These are phyloP conservation scores for Athetis lepigone DNA, from an alignment of 2,888 invertebrate genomes.

Conservation along the genomic window DNA sequence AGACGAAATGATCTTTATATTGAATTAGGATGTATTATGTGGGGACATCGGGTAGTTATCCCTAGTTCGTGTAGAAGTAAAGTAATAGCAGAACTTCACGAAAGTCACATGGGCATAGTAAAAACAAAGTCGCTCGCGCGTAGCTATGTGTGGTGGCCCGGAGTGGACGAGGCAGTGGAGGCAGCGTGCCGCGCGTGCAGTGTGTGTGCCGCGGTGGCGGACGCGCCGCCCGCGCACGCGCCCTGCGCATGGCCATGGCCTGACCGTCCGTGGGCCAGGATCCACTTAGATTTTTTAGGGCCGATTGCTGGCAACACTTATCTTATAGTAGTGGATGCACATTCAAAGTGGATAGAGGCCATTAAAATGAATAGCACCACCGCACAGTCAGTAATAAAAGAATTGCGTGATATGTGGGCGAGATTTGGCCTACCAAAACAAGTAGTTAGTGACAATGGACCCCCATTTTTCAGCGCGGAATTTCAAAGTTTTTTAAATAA, in stretches of 20 bases:
- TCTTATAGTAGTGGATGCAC: not conserved
- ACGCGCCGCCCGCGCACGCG: no score
- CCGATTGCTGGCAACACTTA: not conserved
- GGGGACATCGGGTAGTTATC: constrained; percentile 5
- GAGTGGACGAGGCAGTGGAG: no score
- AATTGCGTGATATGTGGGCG: constrained; percentile 1
- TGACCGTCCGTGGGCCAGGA: no score
- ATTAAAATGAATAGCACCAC: not conserved
- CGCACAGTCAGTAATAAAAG: no score
- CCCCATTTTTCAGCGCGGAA: not conserved
- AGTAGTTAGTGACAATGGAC: not conserved
- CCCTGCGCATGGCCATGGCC: no score
- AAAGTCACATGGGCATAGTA: constrained; percentile 5
- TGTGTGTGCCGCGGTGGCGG: no score
- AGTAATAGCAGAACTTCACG: not conserved
- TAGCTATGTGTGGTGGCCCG: constrained; percentile 15
- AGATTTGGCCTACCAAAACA: not conserved
- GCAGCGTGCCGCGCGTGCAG: no score
- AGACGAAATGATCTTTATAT: constrained; percentile 50
- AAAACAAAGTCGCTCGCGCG: constrained; percentile 14
- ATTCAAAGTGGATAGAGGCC: not conserved
- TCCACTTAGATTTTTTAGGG: not conserved
- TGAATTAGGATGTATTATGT: constrained; percentile 50
- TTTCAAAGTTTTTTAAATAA: not conserved
- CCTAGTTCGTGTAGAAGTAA: no score